Evolutionary conservation across 2,888 invertebrate genomes (phyloP).

Genomic region (Omphaloscelis lunosa): DNA sequence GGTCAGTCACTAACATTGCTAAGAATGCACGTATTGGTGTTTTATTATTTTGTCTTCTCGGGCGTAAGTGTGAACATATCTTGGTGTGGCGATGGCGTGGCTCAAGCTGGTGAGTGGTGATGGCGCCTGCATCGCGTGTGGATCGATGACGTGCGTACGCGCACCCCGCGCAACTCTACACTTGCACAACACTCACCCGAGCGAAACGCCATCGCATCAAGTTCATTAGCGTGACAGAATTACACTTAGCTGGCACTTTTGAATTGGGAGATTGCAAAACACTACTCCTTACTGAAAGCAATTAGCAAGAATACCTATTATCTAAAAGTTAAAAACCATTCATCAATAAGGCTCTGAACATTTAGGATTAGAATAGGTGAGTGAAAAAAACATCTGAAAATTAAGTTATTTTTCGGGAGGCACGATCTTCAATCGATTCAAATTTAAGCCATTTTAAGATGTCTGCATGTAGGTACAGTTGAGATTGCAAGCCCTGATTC

Average conservation of each 20-base stretch:
- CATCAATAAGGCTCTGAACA: too few relatives aligned
- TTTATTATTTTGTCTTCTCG: background rate
- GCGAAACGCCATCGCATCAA: slow-evolving; percentile 50
- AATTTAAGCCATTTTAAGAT: background rate
- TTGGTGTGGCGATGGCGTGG: slow-evolving; percentile 4
- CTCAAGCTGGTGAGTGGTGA: slow-evolving; percentile 29
- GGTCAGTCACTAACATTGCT: background rate
- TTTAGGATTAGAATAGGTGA: too few relatives aligned
- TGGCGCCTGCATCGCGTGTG: slow-evolving; percentile 54
- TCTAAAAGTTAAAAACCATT: too few relatives aligned
- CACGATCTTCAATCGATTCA: too few relatives aligned
- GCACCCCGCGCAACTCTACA: slow-evolving; percentile 40
- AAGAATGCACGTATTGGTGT: background rate
- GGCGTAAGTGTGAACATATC: background rate
- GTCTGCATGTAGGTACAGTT: background rate
- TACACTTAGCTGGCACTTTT: slow-evolving; percentile 33
- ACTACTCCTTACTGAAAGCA: background rate
- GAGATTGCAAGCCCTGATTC: background rate
- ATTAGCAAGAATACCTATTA: too few relatives aligned
- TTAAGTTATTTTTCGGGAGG: background rate
- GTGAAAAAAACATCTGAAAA: background rate
- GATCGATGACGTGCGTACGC: slow-evolving; percentile 53
- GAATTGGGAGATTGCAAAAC: slow-evolving; percentile 14
- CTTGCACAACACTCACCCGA: slow-evolving; percentile 55
- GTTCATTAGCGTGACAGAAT: slow-evolving; percentile 59